Evolutionary conservation across 92 coral and sea anemone species (phyloP), one percentile per base, ranked within the genome.

Genomic region (Epizoanthus rinbou): DNA sequence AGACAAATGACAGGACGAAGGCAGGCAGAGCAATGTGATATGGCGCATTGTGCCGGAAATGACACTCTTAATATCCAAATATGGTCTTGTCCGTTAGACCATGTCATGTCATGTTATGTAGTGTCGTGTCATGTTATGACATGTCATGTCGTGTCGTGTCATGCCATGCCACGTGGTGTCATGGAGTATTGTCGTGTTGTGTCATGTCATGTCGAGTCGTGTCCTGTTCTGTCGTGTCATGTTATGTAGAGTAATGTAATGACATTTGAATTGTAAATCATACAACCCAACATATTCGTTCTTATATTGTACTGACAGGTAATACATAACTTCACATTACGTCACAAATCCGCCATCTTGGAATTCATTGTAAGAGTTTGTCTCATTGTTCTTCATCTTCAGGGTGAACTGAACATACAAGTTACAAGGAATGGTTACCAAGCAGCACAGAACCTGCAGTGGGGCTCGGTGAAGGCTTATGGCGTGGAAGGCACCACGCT

Each of bases 401-500:
- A 86, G 91, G 64, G 64, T 24, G 74, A 57, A 25, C 10, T 90
- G 4, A 80, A 64, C 23, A 85, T 93, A 17, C 82, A 78, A 5
- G 82, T 85, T 17, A 84, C 47, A 11, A 88, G 47, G 60, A 81
- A 78, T 16, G 91, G 92, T 24, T 90, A 75, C 73, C n/a, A 79
- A 25, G 81, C 86, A 11, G 84, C 91, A 4, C 50, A 72, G 57
- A 86, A 80, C 17, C 87, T 92, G n/a, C 79, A 79, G 56, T 93
- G 94, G 94, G 97, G 94, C 33, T 80, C 87, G 13, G 69, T 93
- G 37, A 15, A 39, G 39, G 89, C 91, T 21, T 88, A 88, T 69
- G 97, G 97, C 15, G 57, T 91, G 35, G 66, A 62, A 8, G 80
- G 23, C 0, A 69, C 57, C 14, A 47, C 14, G 14, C 47, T 85